phyloP scores from a whole-genome alignment of 2,888 invertebrate species.

The Morpho achilles region DNA sequence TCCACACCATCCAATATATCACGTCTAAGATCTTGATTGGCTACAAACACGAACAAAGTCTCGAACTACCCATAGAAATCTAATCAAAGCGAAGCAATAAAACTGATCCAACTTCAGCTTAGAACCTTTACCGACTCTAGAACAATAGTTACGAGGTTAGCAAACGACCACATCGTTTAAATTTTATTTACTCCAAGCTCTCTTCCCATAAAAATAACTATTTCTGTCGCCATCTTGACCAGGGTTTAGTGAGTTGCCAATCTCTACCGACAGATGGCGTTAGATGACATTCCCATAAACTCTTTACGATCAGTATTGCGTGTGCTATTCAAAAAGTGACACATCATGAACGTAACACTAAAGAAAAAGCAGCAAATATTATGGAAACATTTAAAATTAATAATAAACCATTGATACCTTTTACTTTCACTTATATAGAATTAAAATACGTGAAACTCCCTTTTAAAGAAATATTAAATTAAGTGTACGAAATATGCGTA shows the following conservation, averaged over 20 bases:
- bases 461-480: too few species aligned
- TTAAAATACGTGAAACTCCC: too few species aligned
- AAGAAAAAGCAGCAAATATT: too few species aligned
- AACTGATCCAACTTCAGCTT: slow-evolving; percentile 28
- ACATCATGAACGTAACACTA: not conserved
- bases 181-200: slow-evolving; percentile 58
- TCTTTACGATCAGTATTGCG: slow-evolving; percentile 49
- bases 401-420: too few species aligned
- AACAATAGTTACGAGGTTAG: slow-evolving; percentile 38
- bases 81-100: slow-evolving; percentile 29
- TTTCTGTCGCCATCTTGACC: slow-evolving; percentile 41
- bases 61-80: slow-evolving; percentile 19
- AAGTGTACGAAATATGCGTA: too few species aligned
- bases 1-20: not conserved
- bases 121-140: slow-evolving; percentile 25
- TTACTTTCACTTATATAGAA: too few species aligned
- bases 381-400: too few species aligned
- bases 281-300: slow-evolving; percentile 57
- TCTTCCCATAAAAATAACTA: slow-evolving; percentile 57
- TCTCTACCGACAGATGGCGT: slow-evolving; percentile 64
- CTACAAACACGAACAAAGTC: slow-evolving; percentile 10
- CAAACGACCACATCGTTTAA: slow-evolving; percentile 61
- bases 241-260: slow-evolving; percentile 56
- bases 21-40: not conserved
- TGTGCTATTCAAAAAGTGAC: slow-evolving; percentile 34